Conservation (phyloP, 23 tunicate genomes). For the Oikopleura albicans region DNA sequence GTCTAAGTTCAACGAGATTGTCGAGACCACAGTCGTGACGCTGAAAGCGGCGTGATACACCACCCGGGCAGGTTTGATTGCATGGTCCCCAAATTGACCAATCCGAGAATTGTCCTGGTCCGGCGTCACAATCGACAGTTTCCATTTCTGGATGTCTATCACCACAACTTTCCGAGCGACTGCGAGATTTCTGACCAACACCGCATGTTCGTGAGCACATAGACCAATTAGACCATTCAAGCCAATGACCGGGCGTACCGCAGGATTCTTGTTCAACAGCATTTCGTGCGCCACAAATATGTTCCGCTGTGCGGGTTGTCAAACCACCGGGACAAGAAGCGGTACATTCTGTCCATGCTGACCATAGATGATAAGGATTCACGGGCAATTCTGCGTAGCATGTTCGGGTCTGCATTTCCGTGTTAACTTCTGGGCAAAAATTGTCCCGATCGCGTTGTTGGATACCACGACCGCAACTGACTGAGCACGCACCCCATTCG, state of each 20-base stretch:
- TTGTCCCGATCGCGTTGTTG: constrained; percentile 20
- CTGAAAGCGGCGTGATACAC: constrained; percentile 27
- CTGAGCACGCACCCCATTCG: constrained; percentile 47
- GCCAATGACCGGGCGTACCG: neutral
- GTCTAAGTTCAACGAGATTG: constrained; percentile 24
- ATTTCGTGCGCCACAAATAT: constrained; percentile 29
- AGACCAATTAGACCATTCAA: constrained; percentile 29
- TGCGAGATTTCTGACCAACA: constrained; percentile 24
- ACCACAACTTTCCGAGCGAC: constrained; percentile 19
- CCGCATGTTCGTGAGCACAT: constrained; percentile 64
- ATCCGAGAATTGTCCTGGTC: constrained; percentile 24
- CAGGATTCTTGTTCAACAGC: neutral
- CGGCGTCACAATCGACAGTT: constrained; percentile 23
- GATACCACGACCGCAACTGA: constrained; percentile 42
- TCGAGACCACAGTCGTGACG: constrained; percentile 50
- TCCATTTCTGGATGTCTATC: constrained; percentile 18
- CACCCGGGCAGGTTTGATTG: constrained; percentile 20
- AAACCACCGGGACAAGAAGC: constrained; percentile 61
- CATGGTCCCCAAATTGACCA: constrained; percentile 32
- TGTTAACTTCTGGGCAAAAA: constrained; percentile 18
- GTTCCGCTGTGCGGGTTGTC: constrained; percentile 23
- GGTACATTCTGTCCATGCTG: constrained; percentile 42
- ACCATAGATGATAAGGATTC: constrained; percentile 25
- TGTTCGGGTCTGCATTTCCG: neutral
- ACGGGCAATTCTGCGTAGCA: neutral